Percentiles rank a stretch among this genome's conserved stretches.
phyloP scores from a whole-genome alignment of 2,888 invertebrate species.

The Thymelicus lineola region DNA sequence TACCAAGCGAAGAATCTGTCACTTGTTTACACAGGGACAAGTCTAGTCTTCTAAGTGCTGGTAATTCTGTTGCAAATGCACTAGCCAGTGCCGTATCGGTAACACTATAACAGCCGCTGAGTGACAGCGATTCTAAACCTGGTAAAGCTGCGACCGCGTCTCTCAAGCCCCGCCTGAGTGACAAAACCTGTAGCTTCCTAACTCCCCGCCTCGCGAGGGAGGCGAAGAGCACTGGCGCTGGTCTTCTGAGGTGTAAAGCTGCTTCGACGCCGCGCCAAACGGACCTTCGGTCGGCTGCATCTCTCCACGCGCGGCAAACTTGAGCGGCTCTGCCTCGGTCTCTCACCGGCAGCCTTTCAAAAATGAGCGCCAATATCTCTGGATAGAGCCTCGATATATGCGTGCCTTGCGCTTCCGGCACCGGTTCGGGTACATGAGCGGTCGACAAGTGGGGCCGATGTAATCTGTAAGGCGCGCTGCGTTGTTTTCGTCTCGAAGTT shows the following conservation, averaged over 20 bases:
- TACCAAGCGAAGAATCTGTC: constrained; percentile 94
- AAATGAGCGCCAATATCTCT: constrained; percentile 96
- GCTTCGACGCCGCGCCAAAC: constrained; percentile 98
- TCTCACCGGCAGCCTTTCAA: constrained; percentile 93
- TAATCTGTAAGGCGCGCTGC: constrained; percentile 87
- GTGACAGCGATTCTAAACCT: constrained; percentile 93
- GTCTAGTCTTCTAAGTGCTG: constrained; percentile 92
- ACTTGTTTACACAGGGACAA: constrained; percentile 97
- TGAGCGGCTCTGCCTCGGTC: constrained; percentile 96
- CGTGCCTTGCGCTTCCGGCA: constrained; percentile 84
- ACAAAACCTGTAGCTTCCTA: constrained; percentile 94
- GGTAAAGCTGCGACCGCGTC: constrained; percentile 95
- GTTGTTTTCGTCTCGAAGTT: constrained; percentile 80
- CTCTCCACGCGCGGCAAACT: constrained; percentile 95
- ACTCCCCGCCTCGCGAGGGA: constrained; percentile 95
- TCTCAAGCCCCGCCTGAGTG: constrained; percentile 91
- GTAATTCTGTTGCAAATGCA: constrained; percentile 91
- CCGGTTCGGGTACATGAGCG: constrained; percentile 76
- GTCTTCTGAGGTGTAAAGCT: constrained; percentile 93
- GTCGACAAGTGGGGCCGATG: constrained; percentile 87
- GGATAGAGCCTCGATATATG: constrained; percentile 96
- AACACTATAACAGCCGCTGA: constrained; percentile 97
- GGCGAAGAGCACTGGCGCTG: constrained; percentile 93
- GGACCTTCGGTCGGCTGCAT: constrained; percentile 95
- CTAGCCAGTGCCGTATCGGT: constrained; percentile 93